Percentiles rank a stretch among this genome's conserved stretches.
Conservation (phyloP, 2,113 vertebrate genomes). For the Labrus mixtus region DNA sequence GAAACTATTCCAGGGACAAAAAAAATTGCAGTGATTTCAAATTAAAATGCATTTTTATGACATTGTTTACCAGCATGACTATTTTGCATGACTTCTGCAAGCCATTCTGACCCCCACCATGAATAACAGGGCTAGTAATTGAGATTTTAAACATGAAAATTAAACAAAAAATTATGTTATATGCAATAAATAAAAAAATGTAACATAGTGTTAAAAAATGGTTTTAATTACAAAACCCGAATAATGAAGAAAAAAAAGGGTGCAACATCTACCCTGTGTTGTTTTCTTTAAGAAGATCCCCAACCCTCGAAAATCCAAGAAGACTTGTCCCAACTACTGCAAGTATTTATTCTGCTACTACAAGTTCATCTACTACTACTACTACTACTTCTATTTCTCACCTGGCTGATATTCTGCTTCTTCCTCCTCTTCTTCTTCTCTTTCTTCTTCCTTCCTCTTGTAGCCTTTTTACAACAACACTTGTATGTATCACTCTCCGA, state of each 20-base stretch:
- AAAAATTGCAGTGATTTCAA: constrained; percentile 55
- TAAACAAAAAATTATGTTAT: constrained; percentile 64
- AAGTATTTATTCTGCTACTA: constrained; percentile 53
- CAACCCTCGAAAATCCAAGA: constrained; percentile 29
- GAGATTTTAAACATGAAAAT: constrained; percentile 49
- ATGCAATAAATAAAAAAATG: constrained; percentile 66
- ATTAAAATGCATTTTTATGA: constrained; percentile 80
- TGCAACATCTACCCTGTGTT: constrained; percentile 58
- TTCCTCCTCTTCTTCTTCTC: constrained; percentile 46
- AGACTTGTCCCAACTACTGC: constrained; percentile 41
- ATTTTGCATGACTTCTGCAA: constrained; percentile 85
- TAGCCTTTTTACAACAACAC: constrained; percentile 47
- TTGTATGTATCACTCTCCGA: constrained; percentile 41
- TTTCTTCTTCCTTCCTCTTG: constrained; percentile 45
- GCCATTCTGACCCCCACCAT: constrained; percentile 70
- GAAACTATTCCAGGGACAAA: constrained; percentile 55
- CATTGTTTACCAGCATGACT: constrained; percentile 86
- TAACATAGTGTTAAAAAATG: constrained; percentile 67
- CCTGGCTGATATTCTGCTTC: constrained; percentile 55
- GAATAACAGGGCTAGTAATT: constrained; percentile 78
- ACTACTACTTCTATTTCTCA: constrained; percentile 41
- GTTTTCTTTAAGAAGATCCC: constrained; percentile 50
- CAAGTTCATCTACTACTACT: constrained; percentile 38
- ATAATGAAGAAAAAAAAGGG: constrained; percentile 56
- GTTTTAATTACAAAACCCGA: constrained; percentile 61